phyloP scores from a whole-genome alignment of 2,797 vertebrate genomes.

The Bradypodion pumilum region DNA sequence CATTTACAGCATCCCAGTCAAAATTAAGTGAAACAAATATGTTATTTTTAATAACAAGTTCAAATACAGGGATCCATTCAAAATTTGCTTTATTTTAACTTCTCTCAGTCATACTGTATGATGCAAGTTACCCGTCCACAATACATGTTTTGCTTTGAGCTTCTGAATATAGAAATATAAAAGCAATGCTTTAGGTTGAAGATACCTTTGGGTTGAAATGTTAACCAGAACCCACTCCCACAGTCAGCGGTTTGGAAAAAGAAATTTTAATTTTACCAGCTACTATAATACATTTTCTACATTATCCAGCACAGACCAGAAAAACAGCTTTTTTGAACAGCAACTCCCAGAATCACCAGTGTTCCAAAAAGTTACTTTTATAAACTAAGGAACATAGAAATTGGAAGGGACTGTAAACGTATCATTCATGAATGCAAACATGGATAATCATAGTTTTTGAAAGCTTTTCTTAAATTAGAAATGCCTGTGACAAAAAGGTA shows the following conservation, averaged over 20 bases:
- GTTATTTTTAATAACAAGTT: too few species aligned
- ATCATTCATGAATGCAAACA: not conserved
- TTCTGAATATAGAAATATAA: too few species aligned
- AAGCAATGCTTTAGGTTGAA: too few species aligned
- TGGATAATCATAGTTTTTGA: not conserved
- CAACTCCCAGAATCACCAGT: too few species aligned
- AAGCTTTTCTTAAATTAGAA: not conserved
- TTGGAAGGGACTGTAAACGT: not conserved
- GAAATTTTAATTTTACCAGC: conserved; percentile 23
- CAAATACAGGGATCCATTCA: not conserved
- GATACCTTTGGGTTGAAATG: not conserved
- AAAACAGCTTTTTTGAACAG: too few species aligned
- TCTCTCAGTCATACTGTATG: not conserved
- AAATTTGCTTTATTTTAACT: not conserved
- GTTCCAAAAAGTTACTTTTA: too few species aligned
- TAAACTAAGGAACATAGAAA: not conserved
- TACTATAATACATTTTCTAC: conserved; percentile 23
- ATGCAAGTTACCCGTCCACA: not conserved
- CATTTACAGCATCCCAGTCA: too few species aligned
- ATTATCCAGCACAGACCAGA: too few species aligned
- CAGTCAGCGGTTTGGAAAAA: conserved; percentile 37
- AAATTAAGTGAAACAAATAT: too few species aligned
- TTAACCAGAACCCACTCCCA: conserved; percentile 40
- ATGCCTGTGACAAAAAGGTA: not conserved
- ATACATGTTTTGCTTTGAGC: conserved; percentile 6